Conservation (phyloP, 2,888 invertebrate genomes). For the Sarcophaga subvicina region DNA sequence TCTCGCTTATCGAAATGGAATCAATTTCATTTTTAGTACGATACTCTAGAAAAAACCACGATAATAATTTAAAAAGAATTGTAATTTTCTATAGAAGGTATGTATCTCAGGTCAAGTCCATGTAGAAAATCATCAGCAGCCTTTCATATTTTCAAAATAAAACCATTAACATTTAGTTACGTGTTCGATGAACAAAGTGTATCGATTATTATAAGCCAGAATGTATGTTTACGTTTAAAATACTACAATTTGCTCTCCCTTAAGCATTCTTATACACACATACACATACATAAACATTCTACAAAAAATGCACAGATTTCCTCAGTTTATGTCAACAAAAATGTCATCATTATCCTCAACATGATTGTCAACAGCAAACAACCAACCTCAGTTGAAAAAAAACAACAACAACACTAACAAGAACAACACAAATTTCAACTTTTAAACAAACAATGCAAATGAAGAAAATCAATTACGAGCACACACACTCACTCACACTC, state of each 20-base stretch:
- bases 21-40: no score
- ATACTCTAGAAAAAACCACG: no score
- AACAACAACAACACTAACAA: slow-evolving; percentile 4
- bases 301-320: slow-evolving; percentile 40
- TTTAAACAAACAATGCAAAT: slow-evolving; percentile 53
- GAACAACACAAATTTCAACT: slow-evolving; percentile 26
- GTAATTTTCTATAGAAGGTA: no score
- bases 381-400: not conserved
- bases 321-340: slow-evolving; percentile 59
- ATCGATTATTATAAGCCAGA: not conserved
- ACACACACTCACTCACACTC: not conserved
- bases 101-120: no score
- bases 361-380: slow-evolving; percentile 21
- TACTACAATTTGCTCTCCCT: no score
- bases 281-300: not conserved
- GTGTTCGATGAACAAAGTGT: not conserved
- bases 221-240: not conserved
- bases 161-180: no score
- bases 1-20: no score
- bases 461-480: not conserved
- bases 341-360: slow-evolving; percentile 41
- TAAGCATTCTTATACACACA: not conserved
- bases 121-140: no score
- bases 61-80: no score
- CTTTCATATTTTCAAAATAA: no score